A percentile compares a stretch with the other conserved stretches of the same genome.
Conservation (phyloP, 2,888 invertebrate genomes). For the Heliconius cydno region DNA sequence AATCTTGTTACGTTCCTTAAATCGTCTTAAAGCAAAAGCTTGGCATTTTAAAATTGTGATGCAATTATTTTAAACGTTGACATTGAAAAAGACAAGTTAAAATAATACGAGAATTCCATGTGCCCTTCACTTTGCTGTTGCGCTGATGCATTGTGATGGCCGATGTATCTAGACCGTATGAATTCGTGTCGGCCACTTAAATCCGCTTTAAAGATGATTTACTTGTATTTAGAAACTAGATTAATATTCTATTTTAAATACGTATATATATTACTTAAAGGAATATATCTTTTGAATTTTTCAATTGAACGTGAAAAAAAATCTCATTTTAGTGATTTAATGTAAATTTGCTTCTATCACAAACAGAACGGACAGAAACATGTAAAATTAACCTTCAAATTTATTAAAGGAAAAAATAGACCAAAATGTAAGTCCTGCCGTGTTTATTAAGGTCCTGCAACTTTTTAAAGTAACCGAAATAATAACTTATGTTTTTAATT, state of each 20-base stretch:
- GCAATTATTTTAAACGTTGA: slow-evolving; percentile 84
- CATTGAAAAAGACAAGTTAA: slow-evolving; percentile 83
- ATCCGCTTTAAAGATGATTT: slow-evolving; percentile 60
- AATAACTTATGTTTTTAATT: slow-evolving; percentile 13
- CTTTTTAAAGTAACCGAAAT: slow-evolving; percentile 11
- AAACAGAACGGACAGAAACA: neutral
- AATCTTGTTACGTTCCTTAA: slow-evolving; percentile 76
- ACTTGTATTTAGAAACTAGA: slow-evolving; percentile 25
- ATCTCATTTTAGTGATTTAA: neutral
- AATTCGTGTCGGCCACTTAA: slow-evolving; percentile 66
- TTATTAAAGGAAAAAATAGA: slow-evolving; percentile 7
- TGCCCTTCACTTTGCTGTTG: slow-evolving; percentile 77
- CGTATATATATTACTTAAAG: neutral
- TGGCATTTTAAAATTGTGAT: slow-evolving; percentile 82
- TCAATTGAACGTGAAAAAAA: neutral
- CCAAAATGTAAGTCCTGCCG: slow-evolving; percentile 8
- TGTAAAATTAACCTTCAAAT: slow-evolving; percentile 11
- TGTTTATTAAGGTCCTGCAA: slow-evolving; percentile 14
- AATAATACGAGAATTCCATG: slow-evolving; percentile 81
- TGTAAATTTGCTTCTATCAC: neutral
- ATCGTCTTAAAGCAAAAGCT: slow-evolving; percentile 78
- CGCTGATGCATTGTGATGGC: slow-evolving; percentile 81
- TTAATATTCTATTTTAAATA: neutral
- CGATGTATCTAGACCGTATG: slow-evolving; percentile 77
- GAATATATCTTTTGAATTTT: neutral